These are phyloP conservation scores for Rana temporaria DNA, from an alignment of 2,113 vertebrate species.

Conservation along the genomic window DNA sequence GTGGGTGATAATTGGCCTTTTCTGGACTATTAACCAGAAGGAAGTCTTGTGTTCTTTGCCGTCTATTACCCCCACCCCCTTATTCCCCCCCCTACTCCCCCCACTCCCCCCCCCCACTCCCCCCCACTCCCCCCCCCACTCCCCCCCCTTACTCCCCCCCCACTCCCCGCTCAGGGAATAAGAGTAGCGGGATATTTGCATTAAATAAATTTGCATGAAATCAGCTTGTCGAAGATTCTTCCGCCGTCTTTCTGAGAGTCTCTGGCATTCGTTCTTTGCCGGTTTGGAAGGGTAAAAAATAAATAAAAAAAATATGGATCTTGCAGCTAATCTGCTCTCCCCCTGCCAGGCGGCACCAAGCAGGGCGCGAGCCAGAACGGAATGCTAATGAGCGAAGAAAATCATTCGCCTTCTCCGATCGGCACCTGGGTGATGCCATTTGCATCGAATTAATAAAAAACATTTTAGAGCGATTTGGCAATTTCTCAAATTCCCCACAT, in stretches of 20 bases:
- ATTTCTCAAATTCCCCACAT: constrained; percentile 18
- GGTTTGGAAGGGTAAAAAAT: constrained; percentile 69
- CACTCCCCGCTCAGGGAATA: constrained; percentile 70
- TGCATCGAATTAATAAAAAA: constrained; percentile 63
- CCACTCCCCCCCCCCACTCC: constrained; percentile 59
- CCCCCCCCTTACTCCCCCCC: constrained; percentile 45
- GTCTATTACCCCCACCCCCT: constrained; percentile 69
- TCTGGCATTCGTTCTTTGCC: constrained; percentile 65
- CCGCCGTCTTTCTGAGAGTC: constrained; percentile 66
- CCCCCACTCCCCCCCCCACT: constrained; percentile 61
- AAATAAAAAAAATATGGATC: constrained; percentile 67
- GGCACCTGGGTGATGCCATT: constrained; percentile 60
- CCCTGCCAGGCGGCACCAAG: constrained; percentile 71
- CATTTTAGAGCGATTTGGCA: constrained; percentile 51
- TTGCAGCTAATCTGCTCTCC: constrained; percentile 67
- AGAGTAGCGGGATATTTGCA: constrained; percentile 73
- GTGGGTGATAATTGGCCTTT: constrained; percentile 69
- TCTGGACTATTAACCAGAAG: constrained; percentile 73
- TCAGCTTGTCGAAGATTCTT: constrained; percentile 70
- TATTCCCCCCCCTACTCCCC: too few relatives aligned
- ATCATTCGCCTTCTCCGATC: constrained; percentile 30
- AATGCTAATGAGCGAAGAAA: constrained; percentile 65
- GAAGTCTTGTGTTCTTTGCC: constrained; percentile 74
- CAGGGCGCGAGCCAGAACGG: constrained; percentile 61
- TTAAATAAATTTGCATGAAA: constrained; percentile 79